Evolutionary conservation across 1,140 invertebrate species (phyloP).

Genomic region (Mamestra configurata): DNA sequence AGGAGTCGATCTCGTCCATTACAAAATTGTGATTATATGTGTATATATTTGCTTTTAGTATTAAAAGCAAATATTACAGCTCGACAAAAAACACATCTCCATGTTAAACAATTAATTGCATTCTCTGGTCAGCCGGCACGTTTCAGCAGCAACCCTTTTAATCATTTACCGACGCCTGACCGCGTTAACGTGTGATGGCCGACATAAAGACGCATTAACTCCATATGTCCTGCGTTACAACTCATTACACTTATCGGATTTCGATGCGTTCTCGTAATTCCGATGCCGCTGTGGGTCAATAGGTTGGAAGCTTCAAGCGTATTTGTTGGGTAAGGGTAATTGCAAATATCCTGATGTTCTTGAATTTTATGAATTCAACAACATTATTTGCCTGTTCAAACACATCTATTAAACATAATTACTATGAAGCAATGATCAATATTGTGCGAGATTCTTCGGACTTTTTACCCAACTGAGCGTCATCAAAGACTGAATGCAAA

Average conservation of each 20-base stretch:
- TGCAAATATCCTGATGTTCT: too few species aligned
- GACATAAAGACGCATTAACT: slow-evolving; percentile 25
- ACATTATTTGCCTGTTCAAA: too few species aligned
- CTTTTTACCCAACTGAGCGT: too few species aligned
- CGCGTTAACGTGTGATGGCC: neutral
- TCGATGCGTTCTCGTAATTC: neutral
- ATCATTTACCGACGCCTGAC: slow-evolving; percentile 6
- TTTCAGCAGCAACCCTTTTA: slow-evolving; percentile 7
- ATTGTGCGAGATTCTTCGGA: too few species aligned
- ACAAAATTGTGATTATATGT: too few species aligned
- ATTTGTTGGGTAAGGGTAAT: neutral
- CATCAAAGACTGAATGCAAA: too few species aligned
- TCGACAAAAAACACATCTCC: neutral
- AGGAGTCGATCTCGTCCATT: too few species aligned
- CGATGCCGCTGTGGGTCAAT: neutral
- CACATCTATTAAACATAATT: too few species aligned
- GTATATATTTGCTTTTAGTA: too few species aligned
- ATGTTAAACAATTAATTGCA: slow-evolving; percentile 22
- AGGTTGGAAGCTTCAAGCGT: neutral
- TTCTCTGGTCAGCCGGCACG: slow-evolving; percentile 16
- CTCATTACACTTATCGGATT: slow-evolving; percentile 26
- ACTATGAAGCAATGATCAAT: too few species aligned
- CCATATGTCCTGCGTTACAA: slow-evolving; percentile 13
- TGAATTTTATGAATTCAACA: too few species aligned
- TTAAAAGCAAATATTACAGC: too few species aligned